Evolutionary conservation across 2,113 vertebrate genomes (phyloP).

Genomic region (Bungarus multicinctus): DNA sequence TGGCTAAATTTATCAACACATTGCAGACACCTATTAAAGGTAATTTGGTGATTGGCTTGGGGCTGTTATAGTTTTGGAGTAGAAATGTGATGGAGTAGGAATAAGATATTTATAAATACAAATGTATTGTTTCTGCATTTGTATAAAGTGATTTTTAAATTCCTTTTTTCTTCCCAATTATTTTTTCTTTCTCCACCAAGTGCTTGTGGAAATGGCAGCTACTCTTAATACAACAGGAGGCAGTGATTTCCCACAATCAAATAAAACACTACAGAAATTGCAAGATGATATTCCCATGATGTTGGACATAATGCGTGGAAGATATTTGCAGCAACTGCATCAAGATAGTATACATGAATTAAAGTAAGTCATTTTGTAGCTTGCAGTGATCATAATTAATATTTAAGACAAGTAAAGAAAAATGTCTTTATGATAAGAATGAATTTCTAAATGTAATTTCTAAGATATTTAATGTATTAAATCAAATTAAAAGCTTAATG

Average conservation of each 20-base stretch:
- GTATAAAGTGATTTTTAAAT: not conserved
- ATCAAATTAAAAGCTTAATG: not conserved
- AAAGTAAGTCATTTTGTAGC: slow-evolving; percentile 65
- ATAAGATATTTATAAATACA: not conserved
- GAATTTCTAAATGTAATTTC: not conserved
- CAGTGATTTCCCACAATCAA: slow-evolving; percentile 61
- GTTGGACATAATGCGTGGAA: slow-evolving; percentile 66
- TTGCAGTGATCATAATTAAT: not conserved
- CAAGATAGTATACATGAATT: slow-evolving; percentile 61
- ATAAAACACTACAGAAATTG: slow-evolving; percentile 63
- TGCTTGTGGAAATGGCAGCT: slow-evolving; percentile 66
- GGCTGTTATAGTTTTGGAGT: not conserved
- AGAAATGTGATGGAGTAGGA: not conserved
- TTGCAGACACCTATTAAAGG: slow-evolving; percentile 75
- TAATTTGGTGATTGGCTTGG: slow-evolving; percentile 49
- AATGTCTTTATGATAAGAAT: not conserved
- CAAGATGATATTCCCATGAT: slow-evolving; percentile 66
- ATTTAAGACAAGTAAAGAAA: not conserved
- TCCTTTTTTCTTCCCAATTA: slow-evolving; percentile 18
- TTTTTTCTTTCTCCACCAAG: slow-evolving; percentile 58
- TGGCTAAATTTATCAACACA: slow-evolving; percentile 67
- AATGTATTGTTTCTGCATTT: slow-evolving; percentile 1
- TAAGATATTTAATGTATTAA: not conserved
- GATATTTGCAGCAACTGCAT: slow-evolving; percentile 52
- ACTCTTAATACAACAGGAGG: slow-evolving; percentile 73